phyloP scores from a whole-genome alignment of 2,888 invertebrate species.

The Harpagoxenus sublaevis region DNA sequence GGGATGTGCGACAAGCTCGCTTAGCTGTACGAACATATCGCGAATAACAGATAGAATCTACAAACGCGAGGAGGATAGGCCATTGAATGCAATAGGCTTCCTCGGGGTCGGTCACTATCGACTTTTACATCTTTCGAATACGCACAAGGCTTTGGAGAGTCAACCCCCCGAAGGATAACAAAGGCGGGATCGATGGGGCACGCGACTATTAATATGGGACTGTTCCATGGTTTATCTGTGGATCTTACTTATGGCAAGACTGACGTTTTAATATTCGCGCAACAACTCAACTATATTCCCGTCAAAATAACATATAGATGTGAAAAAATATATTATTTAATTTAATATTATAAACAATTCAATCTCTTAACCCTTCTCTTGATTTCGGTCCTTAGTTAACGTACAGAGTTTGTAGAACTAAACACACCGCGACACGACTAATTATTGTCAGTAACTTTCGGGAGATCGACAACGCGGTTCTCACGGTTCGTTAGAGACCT shows the following conservation, averaged over 20 bases:
- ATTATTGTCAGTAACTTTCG: conserved; percentile 24
- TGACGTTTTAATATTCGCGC: conserved; percentile 43
- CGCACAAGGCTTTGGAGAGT: conserved; percentile 65
- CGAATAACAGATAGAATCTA: conserved; percentile 69
- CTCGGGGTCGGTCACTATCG: conserved; percentile 63
- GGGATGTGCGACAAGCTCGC: conserved; percentile 68
- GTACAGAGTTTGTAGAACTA: background rate
- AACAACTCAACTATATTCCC: conserved; percentile 30
- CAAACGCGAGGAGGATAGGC: conserved; percentile 51
- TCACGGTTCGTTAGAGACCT: conserved; percentile 26
- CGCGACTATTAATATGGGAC: conserved; percentile 50
- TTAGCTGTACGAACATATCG: conserved; percentile 65
- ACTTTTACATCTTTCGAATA: conserved; percentile 66
- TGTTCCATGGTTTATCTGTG: conserved; percentile 9
- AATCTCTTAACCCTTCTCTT: no score
- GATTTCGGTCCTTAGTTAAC: conserved; percentile 9
- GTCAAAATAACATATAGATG: background rate
- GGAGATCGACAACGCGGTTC: conserved; percentile 5
- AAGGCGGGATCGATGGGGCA: conserved; percentile 66
- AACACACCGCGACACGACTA: background rate
- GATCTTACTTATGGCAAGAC: conserved; percentile 10
- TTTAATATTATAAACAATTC: background rate
- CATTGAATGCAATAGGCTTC: conserved; percentile 71
- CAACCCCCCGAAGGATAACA: conserved; percentile 69
- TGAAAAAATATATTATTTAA: background rate